Conservation (phyloP, 1,140 invertebrate genomes). For the Babylonia areolata region DNA sequence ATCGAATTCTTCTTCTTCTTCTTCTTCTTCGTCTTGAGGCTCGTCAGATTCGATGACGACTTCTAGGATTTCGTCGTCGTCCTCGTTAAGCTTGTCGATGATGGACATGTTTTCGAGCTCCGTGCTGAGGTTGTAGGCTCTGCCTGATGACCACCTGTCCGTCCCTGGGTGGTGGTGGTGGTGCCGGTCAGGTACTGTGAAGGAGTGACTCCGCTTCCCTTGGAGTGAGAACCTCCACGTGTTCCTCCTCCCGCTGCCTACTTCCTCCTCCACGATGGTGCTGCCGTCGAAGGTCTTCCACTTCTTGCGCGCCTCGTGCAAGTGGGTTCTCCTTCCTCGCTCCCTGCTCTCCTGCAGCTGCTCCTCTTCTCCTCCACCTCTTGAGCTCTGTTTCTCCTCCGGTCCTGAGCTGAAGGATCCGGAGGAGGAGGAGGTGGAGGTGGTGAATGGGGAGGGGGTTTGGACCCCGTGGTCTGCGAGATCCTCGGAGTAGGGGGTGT, state of each 20-base stretch:
- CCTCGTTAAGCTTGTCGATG: slow-evolving; percentile 34
- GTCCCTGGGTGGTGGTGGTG: neutral
- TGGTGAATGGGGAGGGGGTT: neutral
- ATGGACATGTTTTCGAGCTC: slow-evolving; percentile 30
- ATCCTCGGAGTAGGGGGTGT: neutral
- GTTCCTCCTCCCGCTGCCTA: neutral
- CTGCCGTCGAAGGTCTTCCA: slow-evolving; percentile 12
- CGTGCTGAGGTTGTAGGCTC: neutral
- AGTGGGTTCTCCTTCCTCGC: neutral
- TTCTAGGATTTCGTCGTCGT: slow-evolving; percentile 34
- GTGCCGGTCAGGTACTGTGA: neutral
- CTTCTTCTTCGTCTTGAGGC: neutral
- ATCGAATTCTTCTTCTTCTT: neutral
- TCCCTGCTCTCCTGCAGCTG: neutral
- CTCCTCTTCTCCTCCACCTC: neutral
- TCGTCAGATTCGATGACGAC: slow-evolving; percentile 28
- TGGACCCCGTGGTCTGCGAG: neutral
- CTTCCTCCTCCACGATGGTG: slow-evolving; percentile 4
- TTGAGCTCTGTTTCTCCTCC: neutral
- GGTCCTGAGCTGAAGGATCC: neutral
- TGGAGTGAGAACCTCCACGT: slow-evolving; percentile 3
- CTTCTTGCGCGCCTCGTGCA: neutral
- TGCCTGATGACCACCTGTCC: neutral
- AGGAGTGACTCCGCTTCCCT: slow-evolving; percentile 8
- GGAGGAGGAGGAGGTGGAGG: neutral